A percentile compares a stretch with the other conserved stretches of the same genome.
These are phyloP conservation scores for Lordiphosa stackelbergi DNA, from an alignment of 1,140 invertebrate genomes.

Conservation along the genomic window DNA sequence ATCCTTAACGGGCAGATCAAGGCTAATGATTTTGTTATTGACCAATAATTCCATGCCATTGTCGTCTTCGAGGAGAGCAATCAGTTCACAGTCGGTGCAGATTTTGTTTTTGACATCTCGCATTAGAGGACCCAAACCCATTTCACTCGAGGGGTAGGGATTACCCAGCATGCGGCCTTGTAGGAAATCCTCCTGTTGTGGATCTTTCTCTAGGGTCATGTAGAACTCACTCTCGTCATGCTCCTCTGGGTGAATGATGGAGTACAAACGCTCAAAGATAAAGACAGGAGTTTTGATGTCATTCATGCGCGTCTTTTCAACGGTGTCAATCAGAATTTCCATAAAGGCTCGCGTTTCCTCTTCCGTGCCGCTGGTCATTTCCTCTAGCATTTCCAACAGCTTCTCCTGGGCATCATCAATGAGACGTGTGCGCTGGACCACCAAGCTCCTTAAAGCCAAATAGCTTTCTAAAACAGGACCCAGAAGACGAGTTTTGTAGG, in stretches of 20 bases:
- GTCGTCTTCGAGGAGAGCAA: constrained; percentile 97
- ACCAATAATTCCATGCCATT: constrained; percentile 99
- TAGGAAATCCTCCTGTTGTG: constrained; percentile 98
- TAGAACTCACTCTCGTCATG: constrained; percentile 98
- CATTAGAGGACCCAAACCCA: constrained; percentile 97
- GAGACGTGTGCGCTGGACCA: constrained; percentile 95
- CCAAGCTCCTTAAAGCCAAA: constrained; percentile 90
- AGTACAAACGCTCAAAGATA: constrained; percentile 97
- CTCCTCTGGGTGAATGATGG: constrained; percentile 98
- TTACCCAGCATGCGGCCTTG: constrained; percentile 98
- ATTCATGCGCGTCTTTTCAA: constrained; percentile 93
- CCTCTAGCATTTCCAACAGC: constrained; percentile 94
- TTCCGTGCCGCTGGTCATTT: constrained; percentile 98
- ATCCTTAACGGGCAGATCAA: constrained; percentile 97
- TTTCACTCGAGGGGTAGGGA: constrained; percentile 95
- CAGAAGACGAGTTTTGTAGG: constrained; percentile 94
- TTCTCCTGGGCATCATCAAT: constrained; percentile 98
- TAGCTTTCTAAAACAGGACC: constrained; percentile 94
- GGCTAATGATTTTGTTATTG: constrained; percentile 98
- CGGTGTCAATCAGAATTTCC: constrained; percentile 97
- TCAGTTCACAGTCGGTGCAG: constrained; percentile 97
- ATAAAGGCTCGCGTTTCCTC: constrained; percentile 98
- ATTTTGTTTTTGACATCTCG: constrained; percentile 99
- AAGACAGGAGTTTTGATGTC: constrained; percentile 98
- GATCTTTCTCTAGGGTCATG: constrained; percentile 97